Base-by-base conservation (phyloP, 2,113 vertebrate genomes). In the Chamaetylas fuelleborni region DNA sequence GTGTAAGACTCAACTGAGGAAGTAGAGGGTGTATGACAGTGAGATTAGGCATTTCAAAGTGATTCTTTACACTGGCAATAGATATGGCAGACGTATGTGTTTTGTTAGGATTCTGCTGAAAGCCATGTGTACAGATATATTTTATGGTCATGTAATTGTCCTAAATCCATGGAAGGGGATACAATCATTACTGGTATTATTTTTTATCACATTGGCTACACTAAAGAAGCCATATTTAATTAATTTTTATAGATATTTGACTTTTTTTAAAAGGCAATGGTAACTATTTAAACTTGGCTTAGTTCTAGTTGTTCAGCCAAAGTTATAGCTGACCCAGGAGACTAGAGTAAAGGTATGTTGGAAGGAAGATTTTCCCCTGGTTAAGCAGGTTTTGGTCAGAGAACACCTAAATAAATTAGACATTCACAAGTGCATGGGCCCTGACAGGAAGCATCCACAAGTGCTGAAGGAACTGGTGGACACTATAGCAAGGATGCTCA, bases 81-180 rank as follows among this genome's bases (percentile, higher is more conserved):
- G 95, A 96, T 97, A 96, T 64, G 86, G 95, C 93, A 96, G 97
- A 96, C 81, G 48, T 96, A 92, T 93, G 89, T 94, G 94, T 97
- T 98, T 98, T 96, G 94, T 97, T 96, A 97, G 93, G 96, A 97
- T 98, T 97, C 97, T 98, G 98, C 91, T 98, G 97, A 98, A 97
- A 98, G 94, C 96, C 97, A 95, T 97, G 93, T 96, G 96, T 96
- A 96, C 85, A 96, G 92, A 93, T 97, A 91, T 95, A 96, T 96
- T 97, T 98, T 97, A 94, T 62, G 67, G 86, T 97, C 96, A 96
- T 97, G 78, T 97, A 97, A 97, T 97, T 97, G 91, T 97, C 92
- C 95, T 96, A 94, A 97, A 97, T 97, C 96, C 90, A n/a, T 74
- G 87, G 89, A 93, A 82, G 80, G 79, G 93, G 95, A 92, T 97